Evolutionary conservation across 1,140 invertebrate species (phyloP).

Genomic region (Heliconius eleuchia): DNA sequence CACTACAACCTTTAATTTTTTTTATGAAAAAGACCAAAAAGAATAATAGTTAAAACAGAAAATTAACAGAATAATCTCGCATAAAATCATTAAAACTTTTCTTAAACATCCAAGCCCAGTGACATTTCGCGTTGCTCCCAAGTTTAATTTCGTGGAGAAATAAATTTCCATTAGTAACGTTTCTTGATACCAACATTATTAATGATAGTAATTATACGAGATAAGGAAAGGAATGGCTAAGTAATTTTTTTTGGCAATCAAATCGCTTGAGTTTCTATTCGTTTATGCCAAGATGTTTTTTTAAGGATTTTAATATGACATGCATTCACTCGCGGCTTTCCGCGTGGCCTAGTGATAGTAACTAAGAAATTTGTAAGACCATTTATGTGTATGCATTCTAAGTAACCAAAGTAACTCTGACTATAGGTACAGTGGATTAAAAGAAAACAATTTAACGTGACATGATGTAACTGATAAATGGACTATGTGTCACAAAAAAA

Average conservation of each 20-base stretch:
- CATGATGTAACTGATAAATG: no score
- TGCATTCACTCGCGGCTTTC: no score
- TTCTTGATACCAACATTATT: slow-evolving; percentile 59
- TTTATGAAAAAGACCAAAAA: not conserved
- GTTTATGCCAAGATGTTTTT: not conserved
- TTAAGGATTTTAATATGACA: no score
- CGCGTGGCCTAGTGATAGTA: no score
- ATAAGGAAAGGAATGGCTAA: slow-evolving; percentile 28
- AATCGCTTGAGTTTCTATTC: not conserved
- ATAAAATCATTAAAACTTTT: slow-evolving; percentile 27
- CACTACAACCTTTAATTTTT: no score
- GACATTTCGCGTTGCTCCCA: slow-evolving; percentile 36
- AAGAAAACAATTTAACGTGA: no score
- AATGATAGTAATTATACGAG: slow-evolving; percentile 58
- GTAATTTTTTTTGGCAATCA: slow-evolving; percentile 17
- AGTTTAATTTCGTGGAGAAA: slow-evolving; percentile 52
- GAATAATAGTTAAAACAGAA: not conserved
- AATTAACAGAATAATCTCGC: not conserved
- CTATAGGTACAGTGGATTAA: no score
- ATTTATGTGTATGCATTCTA: no score
- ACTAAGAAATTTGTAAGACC: no score
- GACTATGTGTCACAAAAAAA: no score
- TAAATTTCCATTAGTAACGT: slow-evolving; percentile 69
- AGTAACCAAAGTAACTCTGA: no score
- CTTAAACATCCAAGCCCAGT: slow-evolving; percentile 20